phyloP scores from a whole-genome alignment of 2,113 vertebrate species.

The Thomomys bottae region DNA sequence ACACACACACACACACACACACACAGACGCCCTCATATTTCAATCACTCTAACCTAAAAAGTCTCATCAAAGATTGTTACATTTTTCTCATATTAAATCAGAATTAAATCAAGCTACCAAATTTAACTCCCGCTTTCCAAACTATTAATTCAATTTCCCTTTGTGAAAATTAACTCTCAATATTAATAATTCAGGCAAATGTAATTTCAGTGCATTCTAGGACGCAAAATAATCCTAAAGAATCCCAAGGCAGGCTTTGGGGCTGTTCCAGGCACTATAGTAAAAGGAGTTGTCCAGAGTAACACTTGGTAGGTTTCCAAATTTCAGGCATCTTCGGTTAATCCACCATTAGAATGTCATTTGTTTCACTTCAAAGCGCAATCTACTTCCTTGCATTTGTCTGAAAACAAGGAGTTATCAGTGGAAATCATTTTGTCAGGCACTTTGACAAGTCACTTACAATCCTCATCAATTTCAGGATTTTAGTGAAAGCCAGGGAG shows the following conservation, averaged over 20 bases:
- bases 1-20: no score
- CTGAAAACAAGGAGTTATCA: constrained; percentile 66
- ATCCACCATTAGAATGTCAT: constrained; percentile 68
- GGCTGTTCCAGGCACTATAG: not conserved
- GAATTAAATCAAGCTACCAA: constrained; percentile 30
- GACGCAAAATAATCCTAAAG: constrained; percentile 1
- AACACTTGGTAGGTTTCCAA: constrained; percentile 58
- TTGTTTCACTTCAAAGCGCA: constrained; percentile 75
- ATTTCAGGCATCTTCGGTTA: constrained; percentile 60
- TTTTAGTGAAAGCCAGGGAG: constrained; percentile 77
- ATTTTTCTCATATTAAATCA: constrained; percentile 24
- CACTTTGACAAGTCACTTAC: constrained; percentile 65
- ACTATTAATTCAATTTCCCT: constrained; percentile 33
- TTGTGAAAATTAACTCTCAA: constrained; percentile 52
- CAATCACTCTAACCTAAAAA: not conserved
- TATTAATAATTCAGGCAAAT: constrained; percentile 46
- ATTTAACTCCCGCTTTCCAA: constrained; percentile 48
- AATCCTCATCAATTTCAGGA: constrained; percentile 69
- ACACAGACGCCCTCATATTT: not conserved
- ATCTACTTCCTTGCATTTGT: constrained; percentile 69
- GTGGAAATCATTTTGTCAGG: constrained; percentile 73
- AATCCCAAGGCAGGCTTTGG: not conserved
- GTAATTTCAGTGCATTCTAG: not conserved
- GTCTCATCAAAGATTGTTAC: not conserved
- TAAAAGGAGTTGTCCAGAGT: constrained; percentile 52